Evolutionary conservation across 2,888 invertebrate genomes (phyloP).

Genomic region (Dasypolia templi): DNA sequence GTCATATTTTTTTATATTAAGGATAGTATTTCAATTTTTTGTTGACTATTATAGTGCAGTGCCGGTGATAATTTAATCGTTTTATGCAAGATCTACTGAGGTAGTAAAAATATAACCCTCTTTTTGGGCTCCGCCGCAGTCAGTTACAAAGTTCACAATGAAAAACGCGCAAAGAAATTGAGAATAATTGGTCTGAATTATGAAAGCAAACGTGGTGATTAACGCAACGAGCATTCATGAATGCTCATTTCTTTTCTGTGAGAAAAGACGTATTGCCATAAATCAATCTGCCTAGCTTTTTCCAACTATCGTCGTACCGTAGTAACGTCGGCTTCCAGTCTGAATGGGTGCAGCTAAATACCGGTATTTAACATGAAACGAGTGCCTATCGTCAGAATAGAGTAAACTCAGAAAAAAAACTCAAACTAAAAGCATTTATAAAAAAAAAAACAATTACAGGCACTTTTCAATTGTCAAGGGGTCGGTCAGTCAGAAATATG

Average conservation of each 20-base stretch:
- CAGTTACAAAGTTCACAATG: background rate
- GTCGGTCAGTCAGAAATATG: too few relatives aligned
- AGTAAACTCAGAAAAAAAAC: too few relatives aligned
- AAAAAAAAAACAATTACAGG: too few relatives aligned
- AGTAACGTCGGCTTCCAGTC: background rate
- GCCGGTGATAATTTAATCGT: background rate
- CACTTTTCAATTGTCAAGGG: too few relatives aligned
- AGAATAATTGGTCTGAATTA: background rate
- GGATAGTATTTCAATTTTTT: background rate
- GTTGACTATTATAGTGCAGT: background rate
- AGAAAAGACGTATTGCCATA: background rate
- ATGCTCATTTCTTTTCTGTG: background rate
- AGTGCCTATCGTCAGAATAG: too few relatives aligned
- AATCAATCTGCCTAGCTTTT: background rate
- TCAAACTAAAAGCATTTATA: too few relatives aligned
- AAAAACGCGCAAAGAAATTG: background rate
- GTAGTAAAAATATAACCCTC: background rate
- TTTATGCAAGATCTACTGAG: background rate
- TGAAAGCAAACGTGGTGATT: background rate
- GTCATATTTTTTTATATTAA: background rate
- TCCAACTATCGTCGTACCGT: too few relatives aligned
- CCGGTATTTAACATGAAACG: background rate
- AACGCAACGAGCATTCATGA: background rate
- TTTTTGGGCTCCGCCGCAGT: background rate
- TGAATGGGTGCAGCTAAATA: background rate